A percentile compares a stretch with the other conserved stretches of the same genome.
Conservation (phyloP, 2,113 vertebrate species). For the Rhadina sibilatrix region DNA sequence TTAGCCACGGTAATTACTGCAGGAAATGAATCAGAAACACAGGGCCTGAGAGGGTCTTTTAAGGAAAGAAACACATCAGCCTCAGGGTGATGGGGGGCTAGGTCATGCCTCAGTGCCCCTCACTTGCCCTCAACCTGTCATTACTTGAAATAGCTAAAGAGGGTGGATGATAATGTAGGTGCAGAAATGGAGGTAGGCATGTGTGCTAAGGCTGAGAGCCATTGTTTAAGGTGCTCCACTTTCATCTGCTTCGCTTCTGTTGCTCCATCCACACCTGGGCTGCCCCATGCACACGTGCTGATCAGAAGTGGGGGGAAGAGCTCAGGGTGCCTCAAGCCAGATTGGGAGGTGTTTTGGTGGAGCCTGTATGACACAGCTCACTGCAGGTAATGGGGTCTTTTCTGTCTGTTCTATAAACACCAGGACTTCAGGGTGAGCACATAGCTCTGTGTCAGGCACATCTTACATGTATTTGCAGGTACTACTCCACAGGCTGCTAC, state of each 20-base stretch:
- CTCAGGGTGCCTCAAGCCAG: not conserved
- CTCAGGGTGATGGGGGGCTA: not conserved
- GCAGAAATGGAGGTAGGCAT: not conserved
- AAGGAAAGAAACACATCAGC: not conserved
- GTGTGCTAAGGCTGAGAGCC: not conserved
- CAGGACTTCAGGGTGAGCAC: not conserved
- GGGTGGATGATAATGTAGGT: not conserved
- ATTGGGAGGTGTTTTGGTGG: not conserved
- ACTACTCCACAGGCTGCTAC: not conserved
- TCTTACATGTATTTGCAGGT: not conserved
- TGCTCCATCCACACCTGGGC: not conserved
- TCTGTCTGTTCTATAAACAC: not conserved
- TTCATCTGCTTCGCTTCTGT: not conserved
- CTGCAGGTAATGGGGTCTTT: not conserved
- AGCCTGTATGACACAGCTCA: not conserved
- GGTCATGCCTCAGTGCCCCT: not conserved
- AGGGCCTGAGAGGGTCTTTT: not conserved
- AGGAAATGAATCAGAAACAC: constrained; percentile 1
- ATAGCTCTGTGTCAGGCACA: not conserved
- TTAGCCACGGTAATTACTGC: not conserved
- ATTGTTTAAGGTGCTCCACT: not conserved
- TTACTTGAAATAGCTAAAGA: not conserved
- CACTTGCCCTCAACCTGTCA: not conserved
- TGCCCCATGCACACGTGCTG: not conserved
- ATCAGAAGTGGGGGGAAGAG: not conserved